Evolutionary conservation across 2,113 vertebrate genomes (phyloP).

Genomic region (Mesoclemmys tuberculata): DNA sequence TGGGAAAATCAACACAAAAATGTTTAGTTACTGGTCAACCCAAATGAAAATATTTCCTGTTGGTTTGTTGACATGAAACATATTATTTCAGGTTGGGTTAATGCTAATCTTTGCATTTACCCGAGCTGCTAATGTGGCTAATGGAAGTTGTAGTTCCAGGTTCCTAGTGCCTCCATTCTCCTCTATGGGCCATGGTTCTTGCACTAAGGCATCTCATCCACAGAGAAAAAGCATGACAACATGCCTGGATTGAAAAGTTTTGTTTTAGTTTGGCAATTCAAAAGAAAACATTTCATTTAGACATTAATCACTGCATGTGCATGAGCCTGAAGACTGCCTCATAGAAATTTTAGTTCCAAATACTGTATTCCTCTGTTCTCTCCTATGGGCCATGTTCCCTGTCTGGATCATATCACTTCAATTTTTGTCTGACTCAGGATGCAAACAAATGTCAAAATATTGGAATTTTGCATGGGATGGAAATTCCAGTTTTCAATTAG

Average conservation of each 20-base stretch:
- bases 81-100: neutral
- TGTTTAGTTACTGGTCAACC: neutral
- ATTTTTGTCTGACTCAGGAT: neutral
- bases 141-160: neutral
- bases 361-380: neutral
- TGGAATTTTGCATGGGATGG: neutral
- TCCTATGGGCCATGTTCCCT: neutral
- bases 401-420: neutral
- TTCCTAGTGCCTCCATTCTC: neutral
- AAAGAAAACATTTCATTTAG: neutral
- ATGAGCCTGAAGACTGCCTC: too few species aligned
- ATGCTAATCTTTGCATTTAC: neutral
- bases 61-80: neutral
- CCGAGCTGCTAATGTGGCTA: neutral
- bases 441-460: neutral
- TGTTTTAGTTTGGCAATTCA: neutral
- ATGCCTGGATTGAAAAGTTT: neutral
- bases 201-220: neutral
- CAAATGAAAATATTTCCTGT: neutral
- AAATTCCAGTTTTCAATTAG: neutral
- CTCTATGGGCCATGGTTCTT: neutral
- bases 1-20: neutral
- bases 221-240: neutral
- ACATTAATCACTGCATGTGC: neutral
- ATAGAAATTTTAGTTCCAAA: neutral